Evolutionary conservation across 1,140 invertebrate species (phyloP), one percentile per base, ranked within the genome.

Genomic region (Catajapyx aquilonaris): DNA sequence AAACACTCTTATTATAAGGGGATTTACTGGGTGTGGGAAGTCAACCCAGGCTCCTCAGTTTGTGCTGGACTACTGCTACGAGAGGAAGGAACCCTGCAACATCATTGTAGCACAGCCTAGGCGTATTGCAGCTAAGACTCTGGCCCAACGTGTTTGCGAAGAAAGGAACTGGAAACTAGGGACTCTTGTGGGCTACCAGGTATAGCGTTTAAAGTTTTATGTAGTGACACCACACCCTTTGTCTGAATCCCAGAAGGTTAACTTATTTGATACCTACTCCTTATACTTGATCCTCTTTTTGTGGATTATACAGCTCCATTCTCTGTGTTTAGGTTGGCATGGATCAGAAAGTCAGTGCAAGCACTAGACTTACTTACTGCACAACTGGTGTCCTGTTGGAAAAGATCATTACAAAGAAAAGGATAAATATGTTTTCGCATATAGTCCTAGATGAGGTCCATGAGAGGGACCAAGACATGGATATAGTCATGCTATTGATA

Each of bases 371-470:
- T 4, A 71, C 73, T 3, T 98, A 83, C 58, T 83, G 90, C 37
- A 81, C 93, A 39, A 71, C 68, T 39, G 75, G 75, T 21, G 71
- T 78, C 16, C 52, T 79, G 5, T 52, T 76, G 5, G 61, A 76
- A 45, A 71, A 66, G 37, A 73, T 75, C 33, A 54, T 68, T 1
- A 51, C 50, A 22, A 59, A 54, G 20, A 68, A 68, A 41, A 55
- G 62, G 25, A 52, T 77, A 37, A 48, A 57, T 17, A 60, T 64
- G 18, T 75, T 65, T 41, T 91, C 91, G 1, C 93, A 98, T 54
- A 70, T 98, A 32, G 76, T 98, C 47, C 59, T 98, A 5, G 90
- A 90, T 59, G 84, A 94, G 56, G 76, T 98, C 16, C 94, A 99
- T 53, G 93, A 98, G 61, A 63, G 94, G 16, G 81, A 90, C 50